Evolutionary conservation across 2,113 vertebrate genomes (phyloP), one percentile per base, ranked within the genome.

Genomic region (Amazona vittata): DNA sequence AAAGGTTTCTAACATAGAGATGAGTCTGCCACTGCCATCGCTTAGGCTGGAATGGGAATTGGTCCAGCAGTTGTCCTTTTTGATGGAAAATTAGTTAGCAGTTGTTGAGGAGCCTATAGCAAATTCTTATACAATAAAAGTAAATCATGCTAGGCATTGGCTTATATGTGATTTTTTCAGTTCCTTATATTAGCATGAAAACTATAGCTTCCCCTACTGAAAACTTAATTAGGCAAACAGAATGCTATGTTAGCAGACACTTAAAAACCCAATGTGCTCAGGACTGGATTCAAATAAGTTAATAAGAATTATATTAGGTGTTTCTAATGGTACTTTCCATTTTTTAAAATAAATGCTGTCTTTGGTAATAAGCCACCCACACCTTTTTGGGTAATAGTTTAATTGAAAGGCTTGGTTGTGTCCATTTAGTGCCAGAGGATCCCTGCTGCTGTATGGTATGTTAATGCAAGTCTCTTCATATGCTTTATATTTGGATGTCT

Each of bases 151-250:
- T 83, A 91, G 89, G 91, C 85, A 5, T 90, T 50, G 89, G 80
- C 83, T 97, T 96, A 81, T 84, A 64, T 41, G 92, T 69, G 83
- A 90, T 94, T 77, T 92, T 70, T 59, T 77, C 88, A 41, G 29
- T 91, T 96, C 74, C 68, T 17, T 93, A 2, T 96, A 92, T 95
- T 93, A 97, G 82, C 70, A 8, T 20, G 85, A 86, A 73, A 83
- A 83, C 85, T 96, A 39, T 69, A 93, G 93, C 88, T 96, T 94
- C 84, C 50, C 87, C 84, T 95, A 15, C 92, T 94, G 95, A 93
- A 96, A 95, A 92, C 94, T 94, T 94, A 97, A 97, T 96, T 94
- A 95, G 94, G 91, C 89, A 97, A 97, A 91, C 91, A 93, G 89
- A 97, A 95, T 94, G 93, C 95, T 93, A 85, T 94, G 92, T 96